Conservation (phyloP, 2,113 vertebrate genomes). For the Marmota flaviventris region DNA sequence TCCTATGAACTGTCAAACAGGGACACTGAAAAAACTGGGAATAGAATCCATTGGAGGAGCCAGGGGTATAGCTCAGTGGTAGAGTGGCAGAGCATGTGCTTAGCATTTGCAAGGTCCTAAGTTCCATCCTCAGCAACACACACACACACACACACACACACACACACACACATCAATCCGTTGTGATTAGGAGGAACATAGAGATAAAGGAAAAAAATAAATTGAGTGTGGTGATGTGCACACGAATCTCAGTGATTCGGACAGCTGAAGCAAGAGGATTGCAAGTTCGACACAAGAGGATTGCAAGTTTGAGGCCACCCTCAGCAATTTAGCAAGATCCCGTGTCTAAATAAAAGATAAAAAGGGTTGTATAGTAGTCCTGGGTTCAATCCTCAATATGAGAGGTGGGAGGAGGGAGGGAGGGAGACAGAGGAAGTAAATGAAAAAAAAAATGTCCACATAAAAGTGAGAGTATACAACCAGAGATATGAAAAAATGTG, state of each 20-base stretch:
- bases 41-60: not conserved
- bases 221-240: no score
- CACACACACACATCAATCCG: not conserved
- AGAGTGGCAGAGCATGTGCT: not conserved
- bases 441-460: no score
- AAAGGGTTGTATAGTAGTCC: no score
- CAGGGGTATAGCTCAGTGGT: not conserved
- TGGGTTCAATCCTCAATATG: no score
- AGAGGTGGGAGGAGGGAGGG: no score
- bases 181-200: not conserved
- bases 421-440: not conserved
- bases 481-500: no score
- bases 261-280: no score
- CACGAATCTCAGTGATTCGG: no score
- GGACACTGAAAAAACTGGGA: not conserved
- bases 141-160: not conserved
- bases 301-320: no score
- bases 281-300: no score
- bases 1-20: not conserved
- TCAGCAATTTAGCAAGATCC: no score
- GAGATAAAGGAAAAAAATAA: conserved; percentile 24
- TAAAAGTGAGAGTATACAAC: not conserved
- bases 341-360: no score
- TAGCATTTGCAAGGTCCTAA: not conserved
- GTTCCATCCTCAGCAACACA: not conserved